phyloP scores from a whole-genome alignment of 2,888 invertebrate species.

The Cremastobaeus sp. region DNA sequence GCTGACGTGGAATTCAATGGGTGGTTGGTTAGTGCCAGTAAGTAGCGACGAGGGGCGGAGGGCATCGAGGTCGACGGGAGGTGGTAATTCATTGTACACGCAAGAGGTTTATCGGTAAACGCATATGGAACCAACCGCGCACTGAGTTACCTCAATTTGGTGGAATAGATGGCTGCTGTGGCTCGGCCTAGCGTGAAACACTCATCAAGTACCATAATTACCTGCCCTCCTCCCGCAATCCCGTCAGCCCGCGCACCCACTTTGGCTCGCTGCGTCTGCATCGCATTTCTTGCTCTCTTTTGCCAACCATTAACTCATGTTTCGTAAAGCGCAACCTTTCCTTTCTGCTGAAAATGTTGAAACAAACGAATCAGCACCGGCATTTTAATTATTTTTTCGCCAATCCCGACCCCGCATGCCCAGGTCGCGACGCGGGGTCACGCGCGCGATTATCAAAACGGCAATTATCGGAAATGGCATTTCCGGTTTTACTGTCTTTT shows the following conservation, averaged over 20 bases:
- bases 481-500: background rate
- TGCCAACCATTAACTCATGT: conserved; percentile 21
- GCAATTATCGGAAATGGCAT: conserved; percentile 23
- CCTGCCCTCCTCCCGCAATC: conserved; percentile 31
- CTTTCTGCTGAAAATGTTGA: conserved; percentile 10
- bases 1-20: conserved; percentile 60
- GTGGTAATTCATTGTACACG: conserved; percentile 62
- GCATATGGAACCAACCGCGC: conserved; percentile 66
- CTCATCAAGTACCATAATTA: conserved; percentile 74
- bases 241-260: background rate
- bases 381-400: conserved; percentile 21
- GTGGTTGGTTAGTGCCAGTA: conserved; percentile 56
- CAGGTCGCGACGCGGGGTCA: background rate
- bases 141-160: conserved; percentile 68
- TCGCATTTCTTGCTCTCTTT: conserved; percentile 43
- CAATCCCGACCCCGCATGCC: background rate
- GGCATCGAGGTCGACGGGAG: conserved; percentile 27
- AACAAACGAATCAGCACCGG: conserved; percentile 35
- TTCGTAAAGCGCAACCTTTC: conserved; percentile 16
- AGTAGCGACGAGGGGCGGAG: conserved; percentile 34
- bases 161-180: conserved; percentile 66
- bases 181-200: conserved; percentile 71
- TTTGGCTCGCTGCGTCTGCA: conserved; percentile 21
- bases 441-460: conserved; percentile 7
- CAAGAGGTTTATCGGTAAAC: conserved; percentile 65